These are phyloP conservation scores for Venustaconcha ellipsiformis DNA, from an alignment of 1,140 invertebrate species.

Conservation along the genomic window DNA sequence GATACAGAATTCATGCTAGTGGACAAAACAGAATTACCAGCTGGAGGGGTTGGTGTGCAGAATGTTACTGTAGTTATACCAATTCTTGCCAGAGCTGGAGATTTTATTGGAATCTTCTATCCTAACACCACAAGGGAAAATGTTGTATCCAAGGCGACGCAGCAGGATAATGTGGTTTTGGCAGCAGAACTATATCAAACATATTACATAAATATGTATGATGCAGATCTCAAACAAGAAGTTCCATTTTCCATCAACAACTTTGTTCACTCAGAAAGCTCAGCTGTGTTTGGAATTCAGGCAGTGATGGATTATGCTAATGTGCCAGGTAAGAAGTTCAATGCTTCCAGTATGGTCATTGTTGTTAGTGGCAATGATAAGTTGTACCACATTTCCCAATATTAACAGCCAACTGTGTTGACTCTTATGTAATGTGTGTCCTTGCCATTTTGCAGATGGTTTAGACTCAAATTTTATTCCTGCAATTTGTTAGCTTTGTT, in stretches of 20 bases:
- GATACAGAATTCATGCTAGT: conserved; percentile 43
- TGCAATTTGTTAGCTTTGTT: too few relatives aligned
- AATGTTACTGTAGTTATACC: conserved; percentile 25
- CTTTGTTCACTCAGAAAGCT: background rate
- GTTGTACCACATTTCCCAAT: too few relatives aligned
- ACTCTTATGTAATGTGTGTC: too few relatives aligned
- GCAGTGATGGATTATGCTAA: conserved; percentile 20
- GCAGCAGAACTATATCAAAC: conserved; percentile 47
- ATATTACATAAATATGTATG: conserved; percentile 29
- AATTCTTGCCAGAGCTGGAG: conserved; percentile 50
- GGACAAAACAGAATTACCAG: conserved; percentile 40
- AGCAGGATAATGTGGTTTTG: conserved; percentile 32
- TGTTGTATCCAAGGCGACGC: conserved; percentile 41
- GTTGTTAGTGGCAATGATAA: too few relatives aligned
- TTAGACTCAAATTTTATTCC: too few relatives aligned
- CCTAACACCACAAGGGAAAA: conserved; percentile 34
- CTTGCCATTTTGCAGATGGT: too few relatives aligned
- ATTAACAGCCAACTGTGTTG: too few relatives aligned
- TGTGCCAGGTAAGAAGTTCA: conserved; percentile 17
- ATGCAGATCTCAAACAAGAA: conserved; percentile 1
- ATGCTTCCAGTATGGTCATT: too few relatives aligned
- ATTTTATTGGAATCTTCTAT: conserved; percentile 60
- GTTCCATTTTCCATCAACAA: conserved; percentile 5
- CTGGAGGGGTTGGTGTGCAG: conserved; percentile 33
- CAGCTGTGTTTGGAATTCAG: conserved; percentile 16